These are phyloP conservation scores for Dendrolimus houi DNA, from an alignment of 2,888 invertebrate genomes.

Conservation along the genomic window DNA sequence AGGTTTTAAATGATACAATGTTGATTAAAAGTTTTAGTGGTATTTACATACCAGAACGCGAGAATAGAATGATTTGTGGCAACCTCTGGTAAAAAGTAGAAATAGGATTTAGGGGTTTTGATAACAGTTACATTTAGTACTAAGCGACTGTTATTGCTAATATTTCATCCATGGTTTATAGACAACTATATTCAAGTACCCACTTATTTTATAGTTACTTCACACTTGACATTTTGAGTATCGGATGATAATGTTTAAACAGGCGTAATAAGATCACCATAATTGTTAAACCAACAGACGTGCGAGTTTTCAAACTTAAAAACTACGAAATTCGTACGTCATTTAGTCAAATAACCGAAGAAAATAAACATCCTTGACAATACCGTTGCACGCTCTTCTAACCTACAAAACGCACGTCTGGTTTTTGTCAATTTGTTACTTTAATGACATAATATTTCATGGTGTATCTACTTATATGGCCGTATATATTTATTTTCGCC, in stretches of 20 bases:
- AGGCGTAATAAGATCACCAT: not conserved
- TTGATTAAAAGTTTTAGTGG: too few relatives aligned
- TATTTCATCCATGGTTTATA: too few relatives aligned
- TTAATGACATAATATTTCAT: constrained; percentile 41
- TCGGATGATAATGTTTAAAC: not conserved
- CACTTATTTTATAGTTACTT: too few relatives aligned
- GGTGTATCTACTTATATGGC: constrained; percentile 24
- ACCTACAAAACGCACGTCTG: constrained; percentile 7
- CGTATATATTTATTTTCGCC: constrained; percentile 24
- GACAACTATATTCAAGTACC: too few relatives aligned
- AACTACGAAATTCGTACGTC: not conserved
- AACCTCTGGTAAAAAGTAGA: too few relatives aligned
- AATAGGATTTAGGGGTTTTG: too few relatives aligned
- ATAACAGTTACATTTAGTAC: too few relatives aligned
- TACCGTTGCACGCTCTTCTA: constrained; percentile 8
- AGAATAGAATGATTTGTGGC: too few relatives aligned
- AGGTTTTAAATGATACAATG: too few relatives aligned
- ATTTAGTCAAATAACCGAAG: not conserved
- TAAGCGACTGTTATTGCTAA: too few relatives aligned
- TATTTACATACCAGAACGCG: too few relatives aligned
- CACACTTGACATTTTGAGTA: not conserved
- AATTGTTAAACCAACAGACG: not conserved
- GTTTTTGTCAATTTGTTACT: constrained; percentile 21
- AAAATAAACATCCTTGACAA: not conserved
- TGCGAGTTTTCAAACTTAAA: not conserved